These are phyloP conservation scores for Leptinotarsa undecemlineata DNA, from an alignment of 1,140 invertebrate species.

Conservation along the genomic window DNA sequence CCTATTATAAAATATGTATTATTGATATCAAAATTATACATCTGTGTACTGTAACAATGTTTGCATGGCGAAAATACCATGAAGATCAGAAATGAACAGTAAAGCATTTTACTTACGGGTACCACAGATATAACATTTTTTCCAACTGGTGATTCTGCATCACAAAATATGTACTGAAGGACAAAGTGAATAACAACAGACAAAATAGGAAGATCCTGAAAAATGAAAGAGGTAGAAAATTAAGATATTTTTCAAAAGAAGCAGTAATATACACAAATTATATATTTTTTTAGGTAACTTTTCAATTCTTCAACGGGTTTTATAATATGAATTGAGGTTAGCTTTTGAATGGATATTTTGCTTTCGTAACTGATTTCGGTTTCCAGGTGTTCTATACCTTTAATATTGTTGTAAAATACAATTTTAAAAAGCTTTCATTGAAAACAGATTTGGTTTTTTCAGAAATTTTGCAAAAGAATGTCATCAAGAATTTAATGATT, in stretches of 20 bases:
- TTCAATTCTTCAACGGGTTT: too few species aligned
- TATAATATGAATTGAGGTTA: too few species aligned
- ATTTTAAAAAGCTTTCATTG: too few species aligned
- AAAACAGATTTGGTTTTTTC: background rate
- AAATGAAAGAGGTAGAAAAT: slow-evolving; percentile 2
- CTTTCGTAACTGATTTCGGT: too few species aligned
- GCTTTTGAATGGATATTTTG: too few species aligned
- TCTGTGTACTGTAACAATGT: too few species aligned
- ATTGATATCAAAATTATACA: too few species aligned
- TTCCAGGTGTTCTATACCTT: too few species aligned
- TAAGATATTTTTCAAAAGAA: background rate
- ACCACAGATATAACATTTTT: slow-evolving; percentile 80
- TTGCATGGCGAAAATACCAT: background rate
- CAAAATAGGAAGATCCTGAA: slow-evolving; percentile 47
- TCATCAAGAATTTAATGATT: background rate
- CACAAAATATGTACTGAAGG: slow-evolving; percentile 74
- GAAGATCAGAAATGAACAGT: background rate
- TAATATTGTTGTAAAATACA: too few species aligned
- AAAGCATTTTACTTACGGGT: slow-evolving; percentile 77
- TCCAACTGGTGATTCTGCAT: slow-evolving; percentile 70
- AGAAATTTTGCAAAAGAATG: background rate
- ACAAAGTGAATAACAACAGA: slow-evolving; percentile 59
- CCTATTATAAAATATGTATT: too few species aligned
- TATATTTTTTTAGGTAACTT: too few species aligned
- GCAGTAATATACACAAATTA: too few species aligned